Conservation (phyloP, 2,113 vertebrate genomes). For the Myodes glareolus region DNA sequence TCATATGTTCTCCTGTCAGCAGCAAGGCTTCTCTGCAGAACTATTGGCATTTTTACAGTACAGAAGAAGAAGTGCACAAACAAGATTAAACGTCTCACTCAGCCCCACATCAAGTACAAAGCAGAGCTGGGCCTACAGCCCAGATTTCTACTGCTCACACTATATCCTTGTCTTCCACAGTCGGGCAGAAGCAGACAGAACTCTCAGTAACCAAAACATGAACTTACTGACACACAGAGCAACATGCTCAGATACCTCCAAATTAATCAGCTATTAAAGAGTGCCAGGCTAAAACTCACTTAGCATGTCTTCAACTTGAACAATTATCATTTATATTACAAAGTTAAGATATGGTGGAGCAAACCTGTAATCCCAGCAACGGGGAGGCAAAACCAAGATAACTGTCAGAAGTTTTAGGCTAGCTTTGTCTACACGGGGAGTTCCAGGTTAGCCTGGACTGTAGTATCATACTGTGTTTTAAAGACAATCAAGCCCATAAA, state of each 20-base stretch:
- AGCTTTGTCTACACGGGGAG: not conserved
- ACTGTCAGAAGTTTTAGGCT: not conserved
- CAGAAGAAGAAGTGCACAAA: not conserved
- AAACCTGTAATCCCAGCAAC: not conserved
- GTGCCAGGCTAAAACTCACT: conserved; percentile 6
- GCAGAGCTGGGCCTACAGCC: not conserved
- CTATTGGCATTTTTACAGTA: not conserved
- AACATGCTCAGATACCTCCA: not conserved
- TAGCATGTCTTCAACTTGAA: not conserved
- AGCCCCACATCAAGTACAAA: conserved; percentile 35
- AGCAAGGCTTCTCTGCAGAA: not conserved
- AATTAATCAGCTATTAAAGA: conserved; percentile 10
- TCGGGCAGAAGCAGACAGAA: conserved; percentile 45
- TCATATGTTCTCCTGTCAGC: not conserved
- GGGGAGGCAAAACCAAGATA: not conserved
- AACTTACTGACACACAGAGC: not conserved
- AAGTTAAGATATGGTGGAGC: no score
- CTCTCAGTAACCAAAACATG: conserved; percentile 22
- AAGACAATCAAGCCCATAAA: not conserved
- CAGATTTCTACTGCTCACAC: not conserved
- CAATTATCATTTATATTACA: not conserved
- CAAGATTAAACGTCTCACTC: not conserved
- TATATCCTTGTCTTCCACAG: conserved; percentile 23
- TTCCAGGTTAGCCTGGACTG: not conserved
- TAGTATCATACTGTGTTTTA: not conserved